Evolutionary conservation across 1,140 invertebrate genomes (phyloP).

Genomic region (Fopius arisanus): DNA sequence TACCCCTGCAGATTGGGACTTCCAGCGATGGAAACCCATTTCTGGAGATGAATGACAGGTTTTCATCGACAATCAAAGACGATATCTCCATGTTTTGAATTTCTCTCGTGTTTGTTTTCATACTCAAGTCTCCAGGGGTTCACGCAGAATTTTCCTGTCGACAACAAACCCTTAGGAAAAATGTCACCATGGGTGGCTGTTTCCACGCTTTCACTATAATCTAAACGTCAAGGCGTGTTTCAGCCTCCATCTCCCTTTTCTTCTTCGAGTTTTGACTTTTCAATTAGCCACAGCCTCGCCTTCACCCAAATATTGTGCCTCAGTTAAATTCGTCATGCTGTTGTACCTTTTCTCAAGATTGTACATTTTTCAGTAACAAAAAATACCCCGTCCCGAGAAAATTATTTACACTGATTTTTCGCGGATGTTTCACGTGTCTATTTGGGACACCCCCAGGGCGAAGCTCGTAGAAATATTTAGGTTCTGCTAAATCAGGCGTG

Average conservation of each 20-base stretch:
- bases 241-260: background rate
- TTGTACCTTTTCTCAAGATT: background rate
- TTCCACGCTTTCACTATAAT: slow-evolving; percentile 13
- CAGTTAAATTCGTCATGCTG: slow-evolving; percentile 40
- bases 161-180: background rate
- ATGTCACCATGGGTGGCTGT: background rate
- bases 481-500: too few species aligned
- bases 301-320: slow-evolving; percentile 59
- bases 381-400: background rate
- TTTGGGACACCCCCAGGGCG: too few species aligned
- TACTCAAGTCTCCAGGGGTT: background rate
- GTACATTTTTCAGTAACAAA: background rate
- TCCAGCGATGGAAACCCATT: too few species aligned
- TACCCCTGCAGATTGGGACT: too few species aligned
- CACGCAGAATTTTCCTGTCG: background rate
- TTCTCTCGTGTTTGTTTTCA: slow-evolving; percentile 8
- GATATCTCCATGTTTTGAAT: background rate
- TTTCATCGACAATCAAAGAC: background rate
- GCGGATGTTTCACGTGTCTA: too few species aligned
- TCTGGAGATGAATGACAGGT: background rate
- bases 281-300: slow-evolving; percentile 58
- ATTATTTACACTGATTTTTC: background rate
- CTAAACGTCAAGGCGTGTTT: background rate
- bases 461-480: too few species aligned
- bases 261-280: slow-evolving; percentile 56